Conservation (phyloP, 2,888 invertebrate species). For the Acanthoscelides obtectus region DNA sequence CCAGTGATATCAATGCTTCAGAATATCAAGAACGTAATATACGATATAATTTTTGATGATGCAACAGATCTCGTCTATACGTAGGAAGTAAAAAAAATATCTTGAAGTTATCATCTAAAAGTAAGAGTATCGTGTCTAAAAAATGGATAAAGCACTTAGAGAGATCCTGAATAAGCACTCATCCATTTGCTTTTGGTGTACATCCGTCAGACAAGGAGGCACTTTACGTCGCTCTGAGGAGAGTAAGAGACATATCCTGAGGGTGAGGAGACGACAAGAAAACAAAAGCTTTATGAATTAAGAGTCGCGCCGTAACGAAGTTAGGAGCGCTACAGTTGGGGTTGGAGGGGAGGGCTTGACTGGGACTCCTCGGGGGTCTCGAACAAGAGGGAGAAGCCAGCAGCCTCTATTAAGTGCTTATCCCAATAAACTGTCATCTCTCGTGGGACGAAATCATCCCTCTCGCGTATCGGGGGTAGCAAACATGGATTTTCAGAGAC, state of each 20-base stretch:
- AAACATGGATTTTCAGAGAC: neutral
- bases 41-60: too few species aligned
- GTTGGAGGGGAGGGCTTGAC: slow-evolving; percentile 6
- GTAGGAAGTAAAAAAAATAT: neutral
- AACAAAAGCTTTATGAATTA: slow-evolving; percentile 45
- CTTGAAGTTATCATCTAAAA: neutral
- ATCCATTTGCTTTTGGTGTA: neutral
- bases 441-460: slow-evolving; percentile 37
- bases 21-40: too few species aligned
- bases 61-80: too few species aligned
- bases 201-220: neutral
- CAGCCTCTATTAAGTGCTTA: slow-evolving; percentile 45
- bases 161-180: neutral
- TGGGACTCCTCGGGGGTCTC: neutral
- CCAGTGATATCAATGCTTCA: too few species aligned
- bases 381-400: neutral
- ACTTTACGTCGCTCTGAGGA: neutral
- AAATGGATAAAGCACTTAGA: neutral
- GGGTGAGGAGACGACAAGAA: slow-evolving; percentile 33
- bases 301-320: slow-evolving; percentile 43
- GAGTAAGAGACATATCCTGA: neutral
- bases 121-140: neutral
- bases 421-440: slow-evolving; percentile 47
- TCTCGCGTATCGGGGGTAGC: slow-evolving; percentile 9
- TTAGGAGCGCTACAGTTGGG: slow-evolving; percentile 23